A percentile compares a stretch with the other conserved stretches of the same genome.
phyloP scores from a whole-genome alignment of 2,888 invertebrate genomes.

The Polietes domitor region DNA sequence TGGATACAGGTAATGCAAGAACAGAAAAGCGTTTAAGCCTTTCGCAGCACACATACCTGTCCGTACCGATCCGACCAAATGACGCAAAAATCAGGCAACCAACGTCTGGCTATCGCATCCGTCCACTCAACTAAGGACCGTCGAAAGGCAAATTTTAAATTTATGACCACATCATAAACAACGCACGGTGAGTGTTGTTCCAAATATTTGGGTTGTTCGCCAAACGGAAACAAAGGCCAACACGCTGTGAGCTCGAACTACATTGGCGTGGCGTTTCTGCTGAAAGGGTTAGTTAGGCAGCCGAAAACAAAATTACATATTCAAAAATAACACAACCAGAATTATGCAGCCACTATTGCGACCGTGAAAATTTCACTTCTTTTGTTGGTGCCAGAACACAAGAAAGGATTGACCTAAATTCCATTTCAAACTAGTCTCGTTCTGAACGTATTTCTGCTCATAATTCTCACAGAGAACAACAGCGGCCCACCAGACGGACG shows the following conservation, averaged over 20 bases:
- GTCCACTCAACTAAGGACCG: conserved; percentile 13
- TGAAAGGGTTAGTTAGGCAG: conserved; percentile 52
- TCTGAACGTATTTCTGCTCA: conserved; percentile 8
- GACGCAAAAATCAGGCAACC: conserved; percentile 57
- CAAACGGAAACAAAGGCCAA: conserved; percentile 64
- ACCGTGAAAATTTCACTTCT: conserved; percentile 42
- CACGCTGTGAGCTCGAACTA: conserved; percentile 52
- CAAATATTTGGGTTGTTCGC: conserved; percentile 77
- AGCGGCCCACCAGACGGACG: background rate
- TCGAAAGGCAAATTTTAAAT: conserved; percentile 65
- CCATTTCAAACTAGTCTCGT: conserved; percentile 38
- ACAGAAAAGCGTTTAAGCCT: background rate
- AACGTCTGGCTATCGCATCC: background rate
- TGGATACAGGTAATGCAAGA: background rate
- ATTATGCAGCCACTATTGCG: background rate
- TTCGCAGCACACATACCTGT: background rate
- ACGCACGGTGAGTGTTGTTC: conserved; percentile 70
- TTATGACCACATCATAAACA: conserved; percentile 74
- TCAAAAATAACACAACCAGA: conserved; percentile 10
- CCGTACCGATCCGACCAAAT: conserved; percentile 36
- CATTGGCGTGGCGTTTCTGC: background rate
- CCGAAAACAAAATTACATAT: background rate
- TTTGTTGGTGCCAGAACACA: conserved; percentile 19
- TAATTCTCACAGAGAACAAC: background rate
- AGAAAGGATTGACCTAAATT: conserved; percentile 59